phyloP scores from a whole-genome alignment of 2,113 vertebrate genomes.

The Azemiops feae region DNA sequence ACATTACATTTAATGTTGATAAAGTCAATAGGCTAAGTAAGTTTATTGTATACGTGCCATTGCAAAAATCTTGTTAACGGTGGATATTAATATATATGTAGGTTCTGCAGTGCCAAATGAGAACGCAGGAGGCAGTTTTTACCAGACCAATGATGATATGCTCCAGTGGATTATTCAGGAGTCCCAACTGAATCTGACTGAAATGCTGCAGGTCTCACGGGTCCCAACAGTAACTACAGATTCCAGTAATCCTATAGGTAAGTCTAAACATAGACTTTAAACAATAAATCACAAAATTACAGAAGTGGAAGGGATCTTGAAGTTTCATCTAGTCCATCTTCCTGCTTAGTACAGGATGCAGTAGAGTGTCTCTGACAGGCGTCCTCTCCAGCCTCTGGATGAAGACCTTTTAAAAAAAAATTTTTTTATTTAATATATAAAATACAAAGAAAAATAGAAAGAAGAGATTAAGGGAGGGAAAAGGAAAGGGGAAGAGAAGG shows the following conservation, averaged over 20 bases:
- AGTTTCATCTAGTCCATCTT: not conserved
- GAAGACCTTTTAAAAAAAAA: no score
- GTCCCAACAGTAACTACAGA: not conserved
- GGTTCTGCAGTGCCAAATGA: not conserved
- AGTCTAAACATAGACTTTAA: not conserved
- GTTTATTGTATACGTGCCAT: not conserved
- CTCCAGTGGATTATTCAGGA: slow-evolving; percentile 8
- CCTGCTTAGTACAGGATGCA: not conserved
- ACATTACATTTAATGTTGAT: not conserved
- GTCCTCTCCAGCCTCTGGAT: not conserved
- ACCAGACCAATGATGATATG: not conserved
- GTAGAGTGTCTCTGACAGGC: not conserved
- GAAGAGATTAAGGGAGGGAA: no score
- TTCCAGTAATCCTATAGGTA: not conserved
- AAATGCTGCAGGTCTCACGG: not conserved
- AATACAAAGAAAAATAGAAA: no score
- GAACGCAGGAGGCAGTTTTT: not conserved
- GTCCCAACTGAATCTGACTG: not conserved
- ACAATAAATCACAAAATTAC: not conserved
- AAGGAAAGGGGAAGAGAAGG: no score
- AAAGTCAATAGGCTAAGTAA: not conserved
- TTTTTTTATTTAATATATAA: no score
- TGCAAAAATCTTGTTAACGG: not conserved
- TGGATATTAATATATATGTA: not conserved
- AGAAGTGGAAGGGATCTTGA: not conserved